Evolutionary conservation across 2,113 vertebrate species (phyloP).

Genomic region (Sinocyclocheilus anshuiensis): DNA sequence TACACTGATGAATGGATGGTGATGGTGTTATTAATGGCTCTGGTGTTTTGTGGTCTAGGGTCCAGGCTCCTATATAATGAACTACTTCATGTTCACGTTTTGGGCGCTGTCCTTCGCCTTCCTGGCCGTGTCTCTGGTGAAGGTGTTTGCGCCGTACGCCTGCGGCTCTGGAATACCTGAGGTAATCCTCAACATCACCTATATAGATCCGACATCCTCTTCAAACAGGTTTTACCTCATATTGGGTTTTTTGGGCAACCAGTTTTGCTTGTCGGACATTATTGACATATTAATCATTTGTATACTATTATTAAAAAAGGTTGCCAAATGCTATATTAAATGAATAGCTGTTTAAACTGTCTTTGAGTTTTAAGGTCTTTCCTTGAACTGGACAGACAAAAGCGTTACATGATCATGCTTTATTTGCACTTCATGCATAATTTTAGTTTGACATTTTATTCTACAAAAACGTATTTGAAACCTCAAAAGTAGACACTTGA

Average conservation of each 20-base stretch:
- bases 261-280: neutral
- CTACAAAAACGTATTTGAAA: too few relatives aligned
- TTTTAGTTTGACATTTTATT: neutral
- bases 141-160: conserved; percentile 96
- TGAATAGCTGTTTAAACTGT: neutral
- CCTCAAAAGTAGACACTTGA: too few relatives aligned
- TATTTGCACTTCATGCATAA: neutral
- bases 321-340: neutral
- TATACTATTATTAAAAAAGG: neutral
- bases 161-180: conserved; percentile 98
- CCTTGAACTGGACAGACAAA: neutral
- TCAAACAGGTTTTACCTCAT: neutral
- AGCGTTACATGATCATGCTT: neutral
- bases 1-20: neutral
- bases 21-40: too few relatives aligned
- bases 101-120: conserved; percentile 97
- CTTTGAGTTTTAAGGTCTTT: neutral
- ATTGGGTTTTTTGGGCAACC: neutral
- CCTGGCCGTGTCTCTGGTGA: conserved; percentile 94
- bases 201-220: neutral
- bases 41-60: conserved; percentile 76
- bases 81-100: conserved; percentile 99
- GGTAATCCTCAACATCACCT: conserved; percentile 73
- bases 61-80: conserved; percentile 98
- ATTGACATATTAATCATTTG: neutral